A percentile compares a stretch with the other conserved stretches of the same genome.
Evolutionary conservation across 2,113 vertebrate genomes (phyloP).

Genomic region (Forbesichthys agassizii): DNA sequence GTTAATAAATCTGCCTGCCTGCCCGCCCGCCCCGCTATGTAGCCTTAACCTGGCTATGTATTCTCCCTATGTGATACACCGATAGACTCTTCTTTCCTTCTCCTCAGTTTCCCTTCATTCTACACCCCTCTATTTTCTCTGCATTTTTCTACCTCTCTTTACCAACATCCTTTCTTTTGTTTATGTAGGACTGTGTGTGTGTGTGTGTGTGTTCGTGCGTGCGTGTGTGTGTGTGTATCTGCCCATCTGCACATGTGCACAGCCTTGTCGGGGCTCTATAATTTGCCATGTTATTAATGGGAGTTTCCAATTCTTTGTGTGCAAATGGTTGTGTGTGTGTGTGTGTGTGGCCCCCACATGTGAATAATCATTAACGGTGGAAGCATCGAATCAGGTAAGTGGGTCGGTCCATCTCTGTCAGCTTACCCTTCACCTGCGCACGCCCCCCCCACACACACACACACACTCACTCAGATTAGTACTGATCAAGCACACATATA

Average conservation of each 20-base stretch:
- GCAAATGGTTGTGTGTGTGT: constrained; percentile 20
- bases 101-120: background rate
- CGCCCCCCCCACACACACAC: constrained; percentile 10
- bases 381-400: constrained; percentile 52
- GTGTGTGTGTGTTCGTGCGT: no score
- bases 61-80: no score
- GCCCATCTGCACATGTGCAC: constrained; percentile 48
- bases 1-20: no score
- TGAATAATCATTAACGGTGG: constrained; percentile 61
- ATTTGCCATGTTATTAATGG: constrained; percentile 23
- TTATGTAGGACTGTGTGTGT: background rate
- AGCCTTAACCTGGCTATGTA: no score
- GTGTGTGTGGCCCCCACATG: constrained; percentile 33
- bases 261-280: constrained; percentile 53
- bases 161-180: background rate
- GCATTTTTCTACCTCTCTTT: background rate
- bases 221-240: constrained; percentile 64
- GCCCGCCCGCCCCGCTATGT: no score
- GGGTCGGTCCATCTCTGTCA: constrained; percentile 70
- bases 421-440: constrained; percentile 60
- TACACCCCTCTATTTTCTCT: background rate
- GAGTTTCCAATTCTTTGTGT: constrained; percentile 37
- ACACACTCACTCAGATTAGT: background rate
- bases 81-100: no score
- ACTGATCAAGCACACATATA: background rate